Base-by-base conservation (phyloP, 2,888 invertebrate species). In the Eretmocerus hayati region DNA sequence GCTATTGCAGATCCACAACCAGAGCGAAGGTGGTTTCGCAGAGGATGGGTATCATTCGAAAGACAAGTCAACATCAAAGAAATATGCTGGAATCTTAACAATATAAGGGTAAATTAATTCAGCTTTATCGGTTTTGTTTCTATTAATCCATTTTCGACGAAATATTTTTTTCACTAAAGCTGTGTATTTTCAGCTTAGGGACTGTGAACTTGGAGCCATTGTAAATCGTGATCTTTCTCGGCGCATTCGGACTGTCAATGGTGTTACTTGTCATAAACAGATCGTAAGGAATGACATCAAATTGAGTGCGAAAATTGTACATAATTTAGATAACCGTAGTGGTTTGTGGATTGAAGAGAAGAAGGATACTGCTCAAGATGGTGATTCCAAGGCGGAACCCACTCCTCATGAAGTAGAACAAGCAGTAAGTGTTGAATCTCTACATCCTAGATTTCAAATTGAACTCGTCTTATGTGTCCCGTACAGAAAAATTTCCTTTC, bases 61-160 rank as follows among this genome's bases (percentile, higher is more conserved):
- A 80, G 95, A 18, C 89, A 92, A 64, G 95, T 97, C 38, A 96
- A 97, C 73, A 97, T 99, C 58, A 97, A 97, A 69, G 97, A 99
- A 68, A 97, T 99, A 58, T 99, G 97, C 73, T 99, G 96, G 96
- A 93, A 91, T 68, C 79, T 99, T 35, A 97, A 96, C 69, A 95
- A 92, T 60, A 90, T 94, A 54, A 80, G 96, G 63, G 83, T 88
- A 71, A 72, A 74, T 64, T 33, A 1, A 33, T 26, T 26, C 26
- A 26, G 6, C 8, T 9, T 26, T 26, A 26, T 26, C 26, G 11
- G 26, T 26, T 26, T 26, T 26, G 11, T 11, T 26, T 6, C 11
- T 11, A 26, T 26, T 26, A 26, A 26, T 26, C 6, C 26, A 6
- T 26, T n/a, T n/a, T n/a, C n/a, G n/a, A n/a, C 8, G 8, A 30